Evolutionary conservation across 2,113 vertebrate genomes (phyloP).

Genomic region (Murina feae): DNA sequence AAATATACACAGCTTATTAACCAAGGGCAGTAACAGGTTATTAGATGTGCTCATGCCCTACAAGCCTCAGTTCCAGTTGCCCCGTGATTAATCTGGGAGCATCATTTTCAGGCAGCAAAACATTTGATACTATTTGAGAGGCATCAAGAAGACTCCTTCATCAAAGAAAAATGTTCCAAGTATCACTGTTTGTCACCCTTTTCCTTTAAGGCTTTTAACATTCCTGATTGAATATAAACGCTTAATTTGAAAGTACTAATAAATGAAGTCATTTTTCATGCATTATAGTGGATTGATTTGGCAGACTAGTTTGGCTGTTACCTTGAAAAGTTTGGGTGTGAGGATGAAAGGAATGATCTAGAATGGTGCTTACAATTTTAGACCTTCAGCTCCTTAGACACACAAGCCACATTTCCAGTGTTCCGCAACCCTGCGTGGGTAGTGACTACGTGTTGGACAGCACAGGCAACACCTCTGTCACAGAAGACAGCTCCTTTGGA

Average conservation of each 20-base stretch:
- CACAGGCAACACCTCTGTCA: not conserved
- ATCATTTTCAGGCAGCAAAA: not conserved
- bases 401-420: not conserved
- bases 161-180: not conserved
- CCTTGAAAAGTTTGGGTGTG: not conserved
- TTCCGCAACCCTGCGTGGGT: fast-evolving
- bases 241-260: conserved; percentile 53
- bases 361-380: not conserved
- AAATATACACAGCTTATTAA: not conserved
- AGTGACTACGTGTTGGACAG: fast-evolving
- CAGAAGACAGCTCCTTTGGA: not conserved
- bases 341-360: not conserved
- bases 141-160: not conserved
- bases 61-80: no score
- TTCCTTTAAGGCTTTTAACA: conserved; percentile 49
- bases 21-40: not conserved
- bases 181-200: conserved; percentile 9
- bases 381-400: not conserved
- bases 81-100: not conserved
- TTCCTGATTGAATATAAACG: conserved; percentile 38
- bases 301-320: not conserved
- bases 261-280: conserved; percentile 17
- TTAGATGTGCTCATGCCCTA: not conserved
- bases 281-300: not conserved
- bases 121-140: not conserved